These are phyloP conservation scores for Meriones unguiculatus DNA, from an alignment of 2,113 vertebrate species.

Conservation along the genomic window DNA sequence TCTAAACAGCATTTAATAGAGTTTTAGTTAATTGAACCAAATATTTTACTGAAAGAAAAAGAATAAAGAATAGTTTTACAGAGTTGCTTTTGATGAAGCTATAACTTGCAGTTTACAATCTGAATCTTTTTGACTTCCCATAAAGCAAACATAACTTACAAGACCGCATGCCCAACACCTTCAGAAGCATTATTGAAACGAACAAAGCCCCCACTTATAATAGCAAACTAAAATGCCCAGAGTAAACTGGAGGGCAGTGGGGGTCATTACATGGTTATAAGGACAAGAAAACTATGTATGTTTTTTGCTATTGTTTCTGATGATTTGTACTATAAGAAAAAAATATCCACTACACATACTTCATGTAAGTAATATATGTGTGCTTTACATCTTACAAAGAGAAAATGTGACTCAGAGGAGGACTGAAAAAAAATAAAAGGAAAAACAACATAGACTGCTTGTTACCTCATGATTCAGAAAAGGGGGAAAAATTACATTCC, in stretches of 20 bases:
- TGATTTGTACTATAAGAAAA: slow-evolving; percentile 19
- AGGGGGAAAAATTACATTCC: slow-evolving; percentile 6
- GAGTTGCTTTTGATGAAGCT: slow-evolving; percentile 45
- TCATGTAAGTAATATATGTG: not conserved
- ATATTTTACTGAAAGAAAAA: slow-evolving; percentile 43
- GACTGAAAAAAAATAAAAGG: not conserved
- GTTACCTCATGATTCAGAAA: slow-evolving; percentile 6
- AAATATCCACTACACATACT: slow-evolving; percentile 4
- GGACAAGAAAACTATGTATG: not conserved
- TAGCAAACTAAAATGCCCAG: slow-evolving; percentile 6
- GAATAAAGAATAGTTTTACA: slow-evolving; percentile 43
- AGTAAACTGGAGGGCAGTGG: not conserved
- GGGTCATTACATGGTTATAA: not conserved
- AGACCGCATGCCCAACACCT: not conserved
- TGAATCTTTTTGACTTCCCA: slow-evolving; percentile 19
- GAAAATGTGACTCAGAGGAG: slow-evolving; percentile 6
- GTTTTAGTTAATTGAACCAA: slow-evolving; percentile 64
- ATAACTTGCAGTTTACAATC: slow-evolving; percentile 3
- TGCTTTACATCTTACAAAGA: slow-evolving; percentile 31
- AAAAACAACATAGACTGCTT: not conserved
- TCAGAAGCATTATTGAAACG: slow-evolving; percentile 38
- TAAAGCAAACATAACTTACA: slow-evolving; percentile 13
- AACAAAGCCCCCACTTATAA: not conserved
- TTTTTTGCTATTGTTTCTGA: slow-evolving; percentile 18
- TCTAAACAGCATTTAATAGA: slow-evolving; percentile 33